Base-by-base conservation (phyloP, 2,797 vertebrate genomes). In the Parauchenoglanis ngamensis region DNA sequence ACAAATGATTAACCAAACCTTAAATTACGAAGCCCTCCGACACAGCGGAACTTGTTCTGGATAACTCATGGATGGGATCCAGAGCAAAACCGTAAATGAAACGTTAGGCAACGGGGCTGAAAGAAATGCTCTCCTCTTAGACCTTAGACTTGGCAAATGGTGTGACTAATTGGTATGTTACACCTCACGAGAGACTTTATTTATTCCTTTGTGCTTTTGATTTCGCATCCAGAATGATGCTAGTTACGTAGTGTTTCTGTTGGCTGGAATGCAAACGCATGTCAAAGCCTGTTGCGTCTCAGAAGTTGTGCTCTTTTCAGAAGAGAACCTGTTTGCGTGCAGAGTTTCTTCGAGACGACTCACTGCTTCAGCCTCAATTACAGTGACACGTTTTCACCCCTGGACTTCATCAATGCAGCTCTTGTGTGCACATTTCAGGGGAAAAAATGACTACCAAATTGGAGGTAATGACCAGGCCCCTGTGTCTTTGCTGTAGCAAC, bases 361-460 rank as follows among this genome's bases (percentile, higher is more conserved):
- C 82, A 86, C 90, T 75, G 85, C 92, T 92, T 86, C 90, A 92
- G 88, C 85, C 88, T 89, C 87, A 86, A 78, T 91, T 88, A 91
- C 90, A 57, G 89, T 93, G 92, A 93, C 87, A 89, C 44, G 93
- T 92, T 92, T 90, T 89, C 89, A 91, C 90, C 88, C 83, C 75
- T 89, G 90, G 76, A 75, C 87, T 88, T 73, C 73, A 85, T 92
- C 85, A 91, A 90, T 90, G 85, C 68, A 21, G 54, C 73, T 76
- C 84, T 87, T 89, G 87, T 92, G 88, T 80, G 76, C 57, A 49
- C 56, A 65, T 77, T 84, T 65, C 49, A 68, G 84, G 65, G 88
- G 84, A 82, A 49, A 88, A 83, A 79, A 75, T 76, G 28, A 80
- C 76, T 68, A 88, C 57, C 86, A 89, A 89, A 87, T 85, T 70